Evolutionary conservation across 2,113 vertebrate genomes (phyloP).

Genomic region (Martes martes): DNA sequence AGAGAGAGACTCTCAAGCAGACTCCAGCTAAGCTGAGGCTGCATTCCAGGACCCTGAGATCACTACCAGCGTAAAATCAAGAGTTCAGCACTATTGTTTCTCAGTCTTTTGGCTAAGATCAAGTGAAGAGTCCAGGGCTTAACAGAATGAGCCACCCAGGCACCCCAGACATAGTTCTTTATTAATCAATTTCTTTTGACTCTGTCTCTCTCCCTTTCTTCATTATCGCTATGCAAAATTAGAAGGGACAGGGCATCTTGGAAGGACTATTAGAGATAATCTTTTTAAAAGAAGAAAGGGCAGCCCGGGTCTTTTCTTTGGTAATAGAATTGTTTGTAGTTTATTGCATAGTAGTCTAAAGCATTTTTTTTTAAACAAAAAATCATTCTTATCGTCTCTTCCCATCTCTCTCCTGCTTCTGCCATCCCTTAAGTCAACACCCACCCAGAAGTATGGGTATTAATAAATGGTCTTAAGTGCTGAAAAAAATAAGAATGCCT

Average conservation of each 20-base stretch:
- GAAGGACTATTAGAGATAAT: background rate
- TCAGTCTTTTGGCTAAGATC: no score
- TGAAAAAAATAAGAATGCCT: background rate
- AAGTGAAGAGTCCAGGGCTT: background rate
- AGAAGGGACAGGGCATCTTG: background rate
- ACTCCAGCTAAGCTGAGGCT: background rate
- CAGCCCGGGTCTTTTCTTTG: background rate
- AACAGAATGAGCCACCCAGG: background rate
- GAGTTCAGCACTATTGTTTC: background rate
- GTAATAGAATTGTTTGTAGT: background rate
- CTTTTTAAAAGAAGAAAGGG: background rate
- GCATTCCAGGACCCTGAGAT: background rate
- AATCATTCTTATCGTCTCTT: background rate
- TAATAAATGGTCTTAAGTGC: slow-evolving; percentile 4
- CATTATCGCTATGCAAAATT: background rate
- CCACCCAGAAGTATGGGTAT: background rate
- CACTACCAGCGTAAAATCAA: background rate
- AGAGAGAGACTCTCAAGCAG: background rate
- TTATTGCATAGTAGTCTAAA: background rate
- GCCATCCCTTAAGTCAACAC: background rate
- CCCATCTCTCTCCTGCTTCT: background rate
- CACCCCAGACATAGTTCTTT: background rate
- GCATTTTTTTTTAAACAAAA: background rate
- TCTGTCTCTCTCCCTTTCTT: background rate
- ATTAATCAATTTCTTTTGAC: background rate